Conservation (phyloP, 2,797 vertebrate genomes). For the Odontamblyopus rebecca region DNA sequence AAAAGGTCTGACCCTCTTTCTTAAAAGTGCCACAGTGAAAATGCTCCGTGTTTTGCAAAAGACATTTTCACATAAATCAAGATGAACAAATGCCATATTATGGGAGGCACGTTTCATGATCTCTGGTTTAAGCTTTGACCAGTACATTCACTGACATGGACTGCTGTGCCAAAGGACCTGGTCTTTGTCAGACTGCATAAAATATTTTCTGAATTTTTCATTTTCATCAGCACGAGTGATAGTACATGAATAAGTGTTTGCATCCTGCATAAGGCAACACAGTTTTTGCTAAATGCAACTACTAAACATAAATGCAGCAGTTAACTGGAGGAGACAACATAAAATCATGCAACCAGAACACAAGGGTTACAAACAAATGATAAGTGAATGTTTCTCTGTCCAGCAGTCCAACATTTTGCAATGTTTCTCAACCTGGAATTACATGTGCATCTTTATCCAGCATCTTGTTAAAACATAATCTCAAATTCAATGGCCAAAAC, state of each 20-base stretch:
- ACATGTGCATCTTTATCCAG: constrained; percentile 45
- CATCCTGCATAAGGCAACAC: constrained; percentile 26
- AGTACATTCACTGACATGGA: constrained; percentile 39
- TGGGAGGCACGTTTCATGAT: constrained; percentile 34
- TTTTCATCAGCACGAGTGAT: constrained; percentile 27
- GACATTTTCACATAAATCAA: constrained; percentile 26
- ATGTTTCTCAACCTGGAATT: constrained; percentile 25
- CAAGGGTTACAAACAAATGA: constrained; percentile 7
- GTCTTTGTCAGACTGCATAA: constrained; percentile 32
- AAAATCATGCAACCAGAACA: constrained; percentile 24
- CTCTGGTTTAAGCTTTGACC: constrained; percentile 20
- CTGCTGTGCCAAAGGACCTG: constrained; percentile 38
- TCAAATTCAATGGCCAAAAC: constrained; percentile 15
- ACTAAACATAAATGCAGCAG: constrained; percentile 47
- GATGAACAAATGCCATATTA: constrained; percentile 45
- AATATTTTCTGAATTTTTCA: constrained; percentile 34
- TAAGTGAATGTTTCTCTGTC: constrained; percentile 28
- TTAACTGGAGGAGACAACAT: constrained; percentile 39
- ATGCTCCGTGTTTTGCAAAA: constrained; percentile 52
- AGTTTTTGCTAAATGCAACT: constrained; percentile 50
- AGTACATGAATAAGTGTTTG: constrained; percentile 28
- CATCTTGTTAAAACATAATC: constrained; percentile 39
- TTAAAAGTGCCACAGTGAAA: constrained; percentile 52
- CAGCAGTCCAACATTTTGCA: constrained; percentile 34
- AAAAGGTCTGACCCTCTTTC: constrained; percentile 37